Evolutionary conservation across 2,888 invertebrate genomes (phyloP).

Genomic region (Crematogaster levior): DNA sequence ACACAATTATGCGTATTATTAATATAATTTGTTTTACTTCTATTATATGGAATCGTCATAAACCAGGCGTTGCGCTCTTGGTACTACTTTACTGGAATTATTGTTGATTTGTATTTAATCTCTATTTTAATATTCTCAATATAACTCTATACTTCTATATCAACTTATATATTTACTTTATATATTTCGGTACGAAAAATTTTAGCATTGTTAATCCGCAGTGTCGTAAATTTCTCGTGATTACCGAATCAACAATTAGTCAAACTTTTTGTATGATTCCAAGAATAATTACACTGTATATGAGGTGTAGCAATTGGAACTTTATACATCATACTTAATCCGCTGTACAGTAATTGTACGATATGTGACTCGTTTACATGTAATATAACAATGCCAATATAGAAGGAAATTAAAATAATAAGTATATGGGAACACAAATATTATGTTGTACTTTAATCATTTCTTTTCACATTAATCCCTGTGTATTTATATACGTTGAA

Average conservation of each 20-base stretch:
- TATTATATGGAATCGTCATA: conserved; percentile 74
- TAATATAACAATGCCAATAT: conserved; percentile 81
- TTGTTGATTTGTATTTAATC: conserved; percentile 84
- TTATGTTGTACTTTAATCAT: conserved; percentile 26
- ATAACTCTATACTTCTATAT: conserved; percentile 72
- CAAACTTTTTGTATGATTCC: conserved; percentile 70
- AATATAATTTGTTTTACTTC: conserved; percentile 79
- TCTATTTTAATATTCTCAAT: conserved; percentile 83
- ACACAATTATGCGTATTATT: conserved; percentile 80
- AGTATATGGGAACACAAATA: conserved; percentile 64
- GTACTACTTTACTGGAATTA: conserved; percentile 76
- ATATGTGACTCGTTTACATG: conserved; percentile 83
- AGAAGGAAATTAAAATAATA: conserved; percentile 70
- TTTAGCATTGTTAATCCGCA: conserved; percentile 63
- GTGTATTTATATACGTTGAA: conserved; percentile 9
- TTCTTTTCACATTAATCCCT: neutral
- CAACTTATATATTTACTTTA: conserved; percentile 76
- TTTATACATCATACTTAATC: conserved; percentile 73
- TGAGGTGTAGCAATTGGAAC: conserved; percentile 72
- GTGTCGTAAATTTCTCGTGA: conserved; percentile 50
- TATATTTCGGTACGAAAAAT: conserved; percentile 70
- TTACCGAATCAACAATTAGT: conserved; percentile 49
- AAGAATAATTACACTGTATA: conserved; percentile 53
- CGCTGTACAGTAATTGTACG: conserved; percentile 84
- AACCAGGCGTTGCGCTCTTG: conserved; percentile 66